phyloP scores from a whole-genome alignment of 2,113 vertebrate genomes.

The Melanostigma gelatinosum region DNA sequence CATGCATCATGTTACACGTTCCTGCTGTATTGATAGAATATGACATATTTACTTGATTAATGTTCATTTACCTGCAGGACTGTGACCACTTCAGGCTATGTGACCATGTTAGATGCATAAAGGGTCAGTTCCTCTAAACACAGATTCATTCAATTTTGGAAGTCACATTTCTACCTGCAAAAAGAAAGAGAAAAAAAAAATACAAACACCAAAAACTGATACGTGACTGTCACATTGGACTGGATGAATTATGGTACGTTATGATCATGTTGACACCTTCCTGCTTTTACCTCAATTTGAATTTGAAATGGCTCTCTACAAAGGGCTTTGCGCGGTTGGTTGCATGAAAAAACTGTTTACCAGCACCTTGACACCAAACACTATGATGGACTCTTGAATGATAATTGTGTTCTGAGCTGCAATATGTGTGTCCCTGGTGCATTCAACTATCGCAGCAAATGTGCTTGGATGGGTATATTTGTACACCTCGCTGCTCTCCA shows the following conservation, averaged over 20 bases:
- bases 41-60: background rate
- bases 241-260: background rate
- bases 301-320: conserved; percentile 82
- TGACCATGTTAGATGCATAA: conserved; percentile 74
- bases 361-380: conserved; percentile 79
- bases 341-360: conserved; percentile 67
- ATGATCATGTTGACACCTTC: conserved; percentile 57
- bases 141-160: conserved; percentile 76
- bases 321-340: conserved; percentile 83
- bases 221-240: background rate
- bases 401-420: conserved; percentile 82
- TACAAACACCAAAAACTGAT: background rate
- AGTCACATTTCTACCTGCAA: conserved; percentile 82
- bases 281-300: conserved; percentile 84
- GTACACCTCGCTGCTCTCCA: conserved; percentile 80
- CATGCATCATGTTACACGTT: background rate
- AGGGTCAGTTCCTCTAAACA: conserved; percentile 80
- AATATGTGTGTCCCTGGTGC: conserved; percentile 86
- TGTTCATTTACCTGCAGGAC: conserved; percentile 66
- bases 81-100: background rate
- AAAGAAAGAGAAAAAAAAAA: background rate
- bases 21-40: background rate
- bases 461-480: conserved; percentile 81
- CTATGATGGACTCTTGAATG: conserved; percentile 79
- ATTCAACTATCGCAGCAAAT: conserved; percentile 84